Percentiles rank a stretch among this genome's conserved stretches.
Conservation (phyloP, 2,797 vertebrate genomes). For the Pantherophis alleghaniensis region DNA sequence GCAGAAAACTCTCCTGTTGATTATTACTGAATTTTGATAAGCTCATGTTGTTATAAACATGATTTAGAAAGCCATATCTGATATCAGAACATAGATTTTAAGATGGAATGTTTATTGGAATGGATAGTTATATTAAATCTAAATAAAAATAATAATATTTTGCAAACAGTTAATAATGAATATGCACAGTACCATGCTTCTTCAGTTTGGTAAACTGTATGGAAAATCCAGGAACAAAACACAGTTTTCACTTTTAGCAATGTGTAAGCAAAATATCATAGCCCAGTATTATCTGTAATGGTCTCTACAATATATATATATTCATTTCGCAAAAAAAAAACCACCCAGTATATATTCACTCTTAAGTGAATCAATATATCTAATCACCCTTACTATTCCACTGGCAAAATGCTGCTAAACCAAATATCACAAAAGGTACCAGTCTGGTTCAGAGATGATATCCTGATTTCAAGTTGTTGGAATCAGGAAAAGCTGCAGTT, state of each 20-base stretch:
- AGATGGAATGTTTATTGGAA: not conserved
- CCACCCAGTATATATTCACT: not conserved
- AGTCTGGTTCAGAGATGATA: not conserved
- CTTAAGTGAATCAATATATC: not conserved
- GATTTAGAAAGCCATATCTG: not conserved
- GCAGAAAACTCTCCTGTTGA: not conserved
- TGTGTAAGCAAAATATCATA: not conserved
- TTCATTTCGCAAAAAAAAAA: not conserved
- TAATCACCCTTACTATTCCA: not conserved
- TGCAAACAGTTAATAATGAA: not conserved
- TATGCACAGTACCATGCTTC: not conserved
- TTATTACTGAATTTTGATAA: not conserved
- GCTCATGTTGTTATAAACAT: not conserved
- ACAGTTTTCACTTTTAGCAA: not conserved
- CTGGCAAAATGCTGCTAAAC: not conserved
- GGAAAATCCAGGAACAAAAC: not conserved
- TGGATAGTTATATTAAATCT: not conserved
- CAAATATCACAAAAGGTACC: not conserved
- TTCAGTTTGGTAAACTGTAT: not conserved
- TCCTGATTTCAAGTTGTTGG: not conserved
- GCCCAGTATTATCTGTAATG: not conserved
- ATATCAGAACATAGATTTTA: not conserved
- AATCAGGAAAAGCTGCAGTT: not conserved
- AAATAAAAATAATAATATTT: not conserved
- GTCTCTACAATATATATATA: not conserved